phyloP scores from a whole-genome alignment of 37 sponge, comb jelly and placozoan species.

The Ephydatia muelleri region DNA sequence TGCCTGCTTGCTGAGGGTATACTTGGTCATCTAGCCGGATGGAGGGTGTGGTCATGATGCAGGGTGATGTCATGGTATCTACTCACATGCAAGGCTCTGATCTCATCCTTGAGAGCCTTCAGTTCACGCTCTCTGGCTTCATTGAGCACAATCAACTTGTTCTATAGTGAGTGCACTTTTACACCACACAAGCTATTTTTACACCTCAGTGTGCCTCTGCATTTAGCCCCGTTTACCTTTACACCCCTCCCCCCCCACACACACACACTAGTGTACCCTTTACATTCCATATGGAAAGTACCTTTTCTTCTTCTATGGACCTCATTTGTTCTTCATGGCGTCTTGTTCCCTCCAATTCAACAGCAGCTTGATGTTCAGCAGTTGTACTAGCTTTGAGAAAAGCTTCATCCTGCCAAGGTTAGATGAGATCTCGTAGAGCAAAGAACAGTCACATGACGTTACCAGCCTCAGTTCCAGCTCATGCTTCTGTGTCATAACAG shows the following conservation, averaged over 20 bases:
- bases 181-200: too few species aligned
- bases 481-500: slow-evolving; percentile 38
- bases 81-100: slow-evolving; percentile 69
- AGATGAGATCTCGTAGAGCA: background rate
- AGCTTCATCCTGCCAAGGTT: slow-evolving; percentile 28
- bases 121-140: slow-evolving; percentile 50
- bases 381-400: background rate
- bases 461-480: slow-evolving; percentile 50
- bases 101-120: slow-evolving; percentile 74
- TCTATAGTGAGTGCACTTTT: background rate
- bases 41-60: background rate
- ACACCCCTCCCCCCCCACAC: too few species aligned
- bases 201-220: background rate
- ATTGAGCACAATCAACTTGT: background rate
- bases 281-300: background rate
- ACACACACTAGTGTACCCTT: too few species aligned
- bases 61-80: background rate
- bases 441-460: too few species aligned
- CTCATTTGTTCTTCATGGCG: slow-evolving; percentile 46
- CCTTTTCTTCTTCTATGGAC: slow-evolving; percentile 59
- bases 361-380: slow-evolving; percentile 20
- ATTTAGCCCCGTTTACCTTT: background rate
- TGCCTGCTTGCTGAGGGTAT: slow-evolving; percentile 61
- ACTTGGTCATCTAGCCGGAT: slow-evolving; percentile 36
- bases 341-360: slow-evolving; percentile 48